These are phyloP conservation scores for Lagopus muta DNA, from an alignment of 2,113 vertebrate genomes.

Conservation along the genomic window DNA sequence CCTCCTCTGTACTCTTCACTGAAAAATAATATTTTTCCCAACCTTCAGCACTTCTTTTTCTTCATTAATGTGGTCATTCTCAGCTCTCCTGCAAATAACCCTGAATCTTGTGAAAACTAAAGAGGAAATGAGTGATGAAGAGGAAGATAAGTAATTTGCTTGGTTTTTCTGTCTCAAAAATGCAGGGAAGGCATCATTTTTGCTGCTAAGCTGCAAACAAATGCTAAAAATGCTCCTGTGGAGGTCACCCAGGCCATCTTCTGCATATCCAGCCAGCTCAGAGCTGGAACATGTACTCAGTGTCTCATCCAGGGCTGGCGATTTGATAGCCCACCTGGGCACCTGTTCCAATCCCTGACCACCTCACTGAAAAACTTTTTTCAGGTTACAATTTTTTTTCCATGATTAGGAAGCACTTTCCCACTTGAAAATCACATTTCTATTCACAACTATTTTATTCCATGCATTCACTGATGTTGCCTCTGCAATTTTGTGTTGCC, in stretches of 20 bases:
- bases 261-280: neutral
- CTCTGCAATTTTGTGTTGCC: neutral
- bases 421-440: neutral
- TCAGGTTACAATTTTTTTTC: neutral
- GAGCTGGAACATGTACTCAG: neutral
- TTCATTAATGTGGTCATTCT: neutral
- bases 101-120: neutral
- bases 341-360: neutral
- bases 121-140: neutral
- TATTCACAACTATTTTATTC: neutral
- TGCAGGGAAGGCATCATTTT: neutral
- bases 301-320: neutral
- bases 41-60: neutral
- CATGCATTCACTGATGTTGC: neutral
- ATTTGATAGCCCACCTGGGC: neutral
- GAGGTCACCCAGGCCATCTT: neutral
- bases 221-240: neutral
- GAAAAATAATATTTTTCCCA: neutral
- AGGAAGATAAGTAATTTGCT: neutral
- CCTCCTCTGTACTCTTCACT: neutral
- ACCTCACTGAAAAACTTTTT: neutral
- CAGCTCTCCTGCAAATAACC: neutral
- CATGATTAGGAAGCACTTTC: neutral
- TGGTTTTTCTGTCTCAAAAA: neutral
- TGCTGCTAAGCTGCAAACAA: neutral